Conservation (phyloP, 2,888 invertebrate species). For the Laothoe populi region DNA sequence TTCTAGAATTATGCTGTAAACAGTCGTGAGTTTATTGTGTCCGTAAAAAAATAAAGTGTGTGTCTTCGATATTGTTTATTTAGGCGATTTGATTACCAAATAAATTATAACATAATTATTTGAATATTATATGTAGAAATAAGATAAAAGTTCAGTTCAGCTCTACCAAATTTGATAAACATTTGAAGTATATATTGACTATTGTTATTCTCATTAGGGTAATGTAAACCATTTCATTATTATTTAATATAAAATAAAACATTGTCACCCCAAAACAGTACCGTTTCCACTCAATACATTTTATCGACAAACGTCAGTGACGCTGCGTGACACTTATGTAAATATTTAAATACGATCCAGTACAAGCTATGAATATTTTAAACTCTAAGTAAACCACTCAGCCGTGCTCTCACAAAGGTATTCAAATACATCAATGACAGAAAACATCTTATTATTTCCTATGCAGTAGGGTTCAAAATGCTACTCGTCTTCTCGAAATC, state of each 20-base stretch:
- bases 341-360: slow-evolving; percentile 86
- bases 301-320: slow-evolving; percentile 82
- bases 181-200: not conserved
- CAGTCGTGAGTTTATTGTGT: not conserved
- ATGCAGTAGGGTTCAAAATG: slow-evolving; percentile 62
- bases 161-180: not conserved
- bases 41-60: not conserved
- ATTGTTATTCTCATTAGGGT: not conserved
- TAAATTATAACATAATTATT: no score
- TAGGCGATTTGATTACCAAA: no score
- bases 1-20: not conserved
- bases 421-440: slow-evolving; percentile 61
- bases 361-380: slow-evolving; percentile 86
- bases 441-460: slow-evolving; percentile 58
- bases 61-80: not conserved
- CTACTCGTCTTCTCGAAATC: slow-evolving; percentile 43
- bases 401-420: slow-evolving; percentile 68
- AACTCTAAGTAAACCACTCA: slow-evolving; percentile 82
- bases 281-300: slow-evolving; percentile 74
- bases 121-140: no score
- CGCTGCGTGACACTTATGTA: slow-evolving; percentile 85
- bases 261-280: slow-evolving; percentile 56
- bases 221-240: slow-evolving; percentile 35
- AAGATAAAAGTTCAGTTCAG: no score
- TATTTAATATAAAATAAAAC: slow-evolving; percentile 29